Conservation (phyloP, 2,113 vertebrate species). For the Poeciliopsis occidentalis region DNA sequence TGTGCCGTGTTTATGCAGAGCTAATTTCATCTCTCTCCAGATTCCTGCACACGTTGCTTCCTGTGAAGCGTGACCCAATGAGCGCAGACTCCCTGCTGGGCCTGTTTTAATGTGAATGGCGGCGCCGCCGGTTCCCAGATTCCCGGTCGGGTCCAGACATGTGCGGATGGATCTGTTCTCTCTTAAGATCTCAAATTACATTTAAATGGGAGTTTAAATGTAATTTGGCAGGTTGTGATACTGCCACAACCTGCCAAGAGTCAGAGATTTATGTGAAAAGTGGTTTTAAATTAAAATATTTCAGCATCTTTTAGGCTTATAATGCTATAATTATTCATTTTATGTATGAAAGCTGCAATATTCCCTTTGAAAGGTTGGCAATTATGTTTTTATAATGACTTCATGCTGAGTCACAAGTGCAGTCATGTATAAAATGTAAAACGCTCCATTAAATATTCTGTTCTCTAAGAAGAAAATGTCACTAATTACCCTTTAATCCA, state of each 20-base stretch:
- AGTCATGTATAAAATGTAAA: too few species aligned
- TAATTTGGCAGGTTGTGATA: not conserved
- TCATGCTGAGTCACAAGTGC: too few species aligned
- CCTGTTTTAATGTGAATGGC: not conserved
- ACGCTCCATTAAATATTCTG: too few species aligned
- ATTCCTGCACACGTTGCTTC: not conserved
- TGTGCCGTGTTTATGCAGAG: not conserved
- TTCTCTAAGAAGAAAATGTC: too few species aligned
- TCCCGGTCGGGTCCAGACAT: not conserved
- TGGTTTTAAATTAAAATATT: not conserved
- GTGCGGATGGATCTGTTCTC: not conserved
- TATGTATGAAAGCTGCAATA: too few species aligned
- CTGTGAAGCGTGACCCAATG: too few species aligned
- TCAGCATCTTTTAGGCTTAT: not conserved
- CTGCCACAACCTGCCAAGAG: not conserved
- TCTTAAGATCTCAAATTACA: not conserved
- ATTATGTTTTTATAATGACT: too few species aligned
- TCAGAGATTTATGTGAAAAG: not conserved
- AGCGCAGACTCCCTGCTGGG: too few species aligned
- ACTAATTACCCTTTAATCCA: too few species aligned
- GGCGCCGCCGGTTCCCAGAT: too few species aligned
- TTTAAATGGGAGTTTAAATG: not conserved
- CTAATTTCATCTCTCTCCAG: not conserved
- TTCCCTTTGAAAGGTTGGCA: too few species aligned
- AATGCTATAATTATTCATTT: too few species aligned